Evolutionary conservation across 2,113 vertebrate genomes (phyloP).

Genomic region (Entelurus aequoreus): DNA sequence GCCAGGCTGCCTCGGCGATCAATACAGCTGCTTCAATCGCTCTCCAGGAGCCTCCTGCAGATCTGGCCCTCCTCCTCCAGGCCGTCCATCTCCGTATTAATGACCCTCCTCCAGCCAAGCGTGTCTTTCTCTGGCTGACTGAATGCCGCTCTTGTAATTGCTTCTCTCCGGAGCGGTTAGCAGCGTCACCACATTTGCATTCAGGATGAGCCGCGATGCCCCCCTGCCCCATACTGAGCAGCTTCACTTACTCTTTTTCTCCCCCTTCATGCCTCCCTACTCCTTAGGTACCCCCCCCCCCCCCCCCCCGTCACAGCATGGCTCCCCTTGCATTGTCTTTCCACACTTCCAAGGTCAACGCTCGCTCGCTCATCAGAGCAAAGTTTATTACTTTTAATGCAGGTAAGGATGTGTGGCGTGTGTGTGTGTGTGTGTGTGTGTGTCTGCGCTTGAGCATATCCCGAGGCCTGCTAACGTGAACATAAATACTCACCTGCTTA

Average conservation of each 20-base stretch:
- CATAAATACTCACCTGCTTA: background rate
- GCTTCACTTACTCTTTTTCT: slow-evolving; percentile 36
- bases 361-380: slow-evolving; percentile 68
- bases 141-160: slow-evolving; percentile 72
- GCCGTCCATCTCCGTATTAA: slow-evolving; percentile 67
- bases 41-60: slow-evolving; percentile 45
- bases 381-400: slow-evolving; percentile 56
- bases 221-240: slow-evolving; percentile 56
- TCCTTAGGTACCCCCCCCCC: slow-evolving; percentile 27
- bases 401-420: slow-evolving; percentile 36
- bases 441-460: slow-evolving; percentile 19
- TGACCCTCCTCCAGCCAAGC: slow-evolving; percentile 63
- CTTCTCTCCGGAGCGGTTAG: slow-evolving; percentile 68
- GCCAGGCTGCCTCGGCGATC: slow-evolving; percentile 25
- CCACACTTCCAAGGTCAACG: slow-evolving; percentile 69
- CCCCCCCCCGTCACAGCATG: slow-evolving; percentile 43
- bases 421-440: slow-evolving; percentile 19
- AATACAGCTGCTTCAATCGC: slow-evolving; percentile 13
- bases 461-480: slow-evolving; percentile 22
- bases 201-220: slow-evolving; percentile 65
- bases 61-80: slow-evolving; percentile 36
- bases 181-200: slow-evolving; percentile 69
- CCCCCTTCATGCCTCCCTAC: slow-evolving; percentile 15
- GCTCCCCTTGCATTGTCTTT: slow-evolving; percentile 68
- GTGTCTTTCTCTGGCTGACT: slow-evolving; percentile 60